A percentile compares a stretch with the other conserved stretches of the same genome.
These are phyloP conservation scores for Vespertilio murinus DNA, from an alignment of 2,797 vertebrate species.

Conservation along the genomic window DNA sequence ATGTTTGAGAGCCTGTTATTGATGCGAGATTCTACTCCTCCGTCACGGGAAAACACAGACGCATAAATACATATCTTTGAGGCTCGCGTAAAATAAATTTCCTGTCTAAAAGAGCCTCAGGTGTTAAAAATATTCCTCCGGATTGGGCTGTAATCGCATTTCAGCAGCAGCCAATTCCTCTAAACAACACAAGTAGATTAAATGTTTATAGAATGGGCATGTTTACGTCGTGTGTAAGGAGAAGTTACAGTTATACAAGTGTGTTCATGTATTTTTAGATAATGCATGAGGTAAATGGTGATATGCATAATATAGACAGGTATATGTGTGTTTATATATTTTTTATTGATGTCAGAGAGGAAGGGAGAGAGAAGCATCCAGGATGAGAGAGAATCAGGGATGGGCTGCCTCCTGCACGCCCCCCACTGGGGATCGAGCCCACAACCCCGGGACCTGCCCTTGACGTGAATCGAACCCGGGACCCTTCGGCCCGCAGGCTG, in stretches of 20 bases:
- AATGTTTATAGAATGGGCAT: not conserved
- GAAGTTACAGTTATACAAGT: not conserved
- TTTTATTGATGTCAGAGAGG: no score
- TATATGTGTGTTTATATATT: no score
- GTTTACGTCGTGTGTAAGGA: not conserved
- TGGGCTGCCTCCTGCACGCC: no score
- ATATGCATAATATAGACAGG: not conserved
- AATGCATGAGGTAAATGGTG: not conserved
- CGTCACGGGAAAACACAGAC: no score
- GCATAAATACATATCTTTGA: fast-evolving
- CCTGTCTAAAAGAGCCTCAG: not conserved
- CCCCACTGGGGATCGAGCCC: no score
- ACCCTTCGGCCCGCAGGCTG: no score
- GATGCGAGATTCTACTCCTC: not conserved
- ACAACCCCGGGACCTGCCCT: no score
- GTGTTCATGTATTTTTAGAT: not conserved
- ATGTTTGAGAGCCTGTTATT: no score
- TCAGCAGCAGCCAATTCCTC: not conserved
- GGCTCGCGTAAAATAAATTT: not conserved
- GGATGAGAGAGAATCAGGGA: no score
- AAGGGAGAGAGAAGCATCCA: no score
- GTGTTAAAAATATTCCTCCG: not conserved
- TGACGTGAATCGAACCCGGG: no score
- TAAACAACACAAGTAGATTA: not conserved
- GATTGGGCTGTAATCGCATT: not conserved